These are phyloP conservation scores for Hyposoter didymator DNA, from an alignment of 2,888 invertebrate species.

Conservation along the genomic window DNA sequence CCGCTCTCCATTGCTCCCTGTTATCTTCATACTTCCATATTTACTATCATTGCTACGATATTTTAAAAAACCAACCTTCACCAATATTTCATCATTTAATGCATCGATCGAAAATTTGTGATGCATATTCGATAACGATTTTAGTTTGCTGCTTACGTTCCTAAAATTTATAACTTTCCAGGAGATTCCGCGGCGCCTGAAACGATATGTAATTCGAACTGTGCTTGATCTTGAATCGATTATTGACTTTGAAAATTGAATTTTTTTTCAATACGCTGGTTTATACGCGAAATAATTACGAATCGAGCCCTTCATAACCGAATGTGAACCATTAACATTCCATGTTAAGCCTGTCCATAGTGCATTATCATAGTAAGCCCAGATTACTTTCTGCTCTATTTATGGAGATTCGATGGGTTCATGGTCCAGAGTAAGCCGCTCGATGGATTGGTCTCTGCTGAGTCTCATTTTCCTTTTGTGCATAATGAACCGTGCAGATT, in stretches of 20 bases:
- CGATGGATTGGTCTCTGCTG: background rate
- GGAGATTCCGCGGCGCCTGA: background rate
- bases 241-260: background rate
- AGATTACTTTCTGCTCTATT: constrained; percentile 20
- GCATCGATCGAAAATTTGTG: background rate
- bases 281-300: background rate
- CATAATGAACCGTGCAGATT: background rate
- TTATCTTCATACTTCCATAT: background rate
- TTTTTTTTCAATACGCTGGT: background rate
- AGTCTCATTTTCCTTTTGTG: constrained; percentile 2
- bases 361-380: constrained; percentile 25
- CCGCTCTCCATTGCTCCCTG: background rate
- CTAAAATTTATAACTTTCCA: background rate
- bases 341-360: background rate
- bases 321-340: background rate
- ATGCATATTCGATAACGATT: background rate
- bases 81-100: background rate
- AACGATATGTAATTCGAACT: background rate
- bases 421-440: background rate
- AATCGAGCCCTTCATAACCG: background rate
- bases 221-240: background rate
- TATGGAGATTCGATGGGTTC: constrained; percentile 30
- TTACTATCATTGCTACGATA: background rate
- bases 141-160: background rate
- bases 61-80: background rate